These are phyloP conservation scores for Tachycineta bicolor DNA, from an alignment of 2,113 vertebrate species.

Conservation along the genomic window DNA sequence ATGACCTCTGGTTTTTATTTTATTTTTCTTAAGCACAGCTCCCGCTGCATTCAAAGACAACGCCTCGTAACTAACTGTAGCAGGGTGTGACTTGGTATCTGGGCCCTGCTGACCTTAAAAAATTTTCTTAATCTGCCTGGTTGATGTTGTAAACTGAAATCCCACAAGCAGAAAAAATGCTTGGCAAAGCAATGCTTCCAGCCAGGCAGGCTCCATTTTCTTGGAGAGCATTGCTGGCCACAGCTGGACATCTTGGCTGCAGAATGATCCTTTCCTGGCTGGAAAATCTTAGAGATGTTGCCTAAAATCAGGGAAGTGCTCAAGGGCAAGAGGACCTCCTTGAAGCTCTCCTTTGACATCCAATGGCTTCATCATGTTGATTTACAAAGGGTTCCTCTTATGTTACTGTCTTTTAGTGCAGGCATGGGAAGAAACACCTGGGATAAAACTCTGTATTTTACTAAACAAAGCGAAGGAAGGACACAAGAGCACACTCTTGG, in stretches of 20 bases:
- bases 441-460: background rate
- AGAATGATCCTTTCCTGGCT: background rate
- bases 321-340: background rate
- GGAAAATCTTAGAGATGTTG: background rate
- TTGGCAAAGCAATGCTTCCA: background rate
- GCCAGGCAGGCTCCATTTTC: slow-evolving; percentile 10
- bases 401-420: background rate
- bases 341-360: background rate
- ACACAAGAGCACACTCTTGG: background rate
- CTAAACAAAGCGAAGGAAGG: background rate
- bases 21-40: background rate
- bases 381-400: background rate
- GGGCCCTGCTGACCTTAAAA: slow-evolving; percentile 13
- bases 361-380: background rate
- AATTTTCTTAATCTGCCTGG: background rate
- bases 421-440: background rate
- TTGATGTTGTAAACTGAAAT: slow-evolving; percentile 28
- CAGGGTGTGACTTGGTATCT: slow-evolving; percentile 39
- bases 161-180: background rate
- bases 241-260: slow-evolving; percentile 15
- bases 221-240: background rate
- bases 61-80: background rate
- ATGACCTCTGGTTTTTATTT: background rate
- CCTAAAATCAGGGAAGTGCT: background rate
- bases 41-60: background rate